Conservation (phyloP, 2,797 vertebrate genomes). For the Tapera naevia region DNA sequence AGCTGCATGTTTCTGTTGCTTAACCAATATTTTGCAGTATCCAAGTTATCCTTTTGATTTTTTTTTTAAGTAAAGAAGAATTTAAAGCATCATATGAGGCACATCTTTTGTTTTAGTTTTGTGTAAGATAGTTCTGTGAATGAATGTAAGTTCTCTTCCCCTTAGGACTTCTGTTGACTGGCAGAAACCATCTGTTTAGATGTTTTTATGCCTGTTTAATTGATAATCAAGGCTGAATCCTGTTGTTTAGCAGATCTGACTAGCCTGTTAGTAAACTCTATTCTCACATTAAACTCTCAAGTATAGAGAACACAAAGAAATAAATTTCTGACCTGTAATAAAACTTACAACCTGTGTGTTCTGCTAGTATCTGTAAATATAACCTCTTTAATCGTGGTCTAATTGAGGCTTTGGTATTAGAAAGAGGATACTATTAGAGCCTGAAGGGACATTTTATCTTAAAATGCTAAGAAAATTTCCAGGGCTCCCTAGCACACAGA, state of each 20-base stretch:
- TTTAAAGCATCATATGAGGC: background rate
- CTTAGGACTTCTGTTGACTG: slow-evolving; percentile 50
- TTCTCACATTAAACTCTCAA: slow-evolving; percentile 28
- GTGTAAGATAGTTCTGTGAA: slow-evolving; percentile 39
- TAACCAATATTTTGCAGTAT: background rate
- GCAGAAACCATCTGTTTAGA: slow-evolving; percentile 67
- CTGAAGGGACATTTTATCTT: slow-evolving; percentile 28
- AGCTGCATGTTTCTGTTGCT: background rate
- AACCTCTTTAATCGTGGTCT: slow-evolving; percentile 42
- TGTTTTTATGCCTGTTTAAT: slow-evolving; percentile 68
- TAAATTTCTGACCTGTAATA: slow-evolving; percentile 26
- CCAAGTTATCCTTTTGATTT: background rate
- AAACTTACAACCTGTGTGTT: slow-evolving; percentile 13
- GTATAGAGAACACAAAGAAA: background rate
- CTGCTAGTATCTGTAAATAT: background rate
- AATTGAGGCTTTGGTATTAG: slow-evolving; percentile 32
- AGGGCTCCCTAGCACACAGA: background rate
- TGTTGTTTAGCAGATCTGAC: slow-evolving; percentile 56
- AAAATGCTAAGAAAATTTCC: slow-evolving; percentile 13
- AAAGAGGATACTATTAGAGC: slow-evolving; percentile 7
- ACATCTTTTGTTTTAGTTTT: slow-evolving; percentile 7
- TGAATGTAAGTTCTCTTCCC: slow-evolving; percentile 22
- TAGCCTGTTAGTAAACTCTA: slow-evolving; percentile 43
- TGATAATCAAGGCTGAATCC: slow-evolving; percentile 66
- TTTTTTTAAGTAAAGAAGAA: background rate